phyloP scores from a whole-genome alignment of 2,888 invertebrate species.

The Rotaria magnacalcarata region DNA sequence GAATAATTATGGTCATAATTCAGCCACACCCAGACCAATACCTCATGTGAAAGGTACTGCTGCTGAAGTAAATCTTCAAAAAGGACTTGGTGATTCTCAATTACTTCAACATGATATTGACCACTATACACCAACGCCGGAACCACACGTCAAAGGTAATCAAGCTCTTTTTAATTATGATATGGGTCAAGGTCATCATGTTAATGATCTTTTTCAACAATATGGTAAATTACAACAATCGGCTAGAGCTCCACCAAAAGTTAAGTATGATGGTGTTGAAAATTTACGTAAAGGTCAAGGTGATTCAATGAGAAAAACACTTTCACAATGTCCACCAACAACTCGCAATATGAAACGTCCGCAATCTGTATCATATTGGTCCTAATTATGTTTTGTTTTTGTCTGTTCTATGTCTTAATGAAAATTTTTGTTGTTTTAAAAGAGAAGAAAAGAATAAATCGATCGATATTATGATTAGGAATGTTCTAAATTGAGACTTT shows the following conservation, averaged over 20 bases:
- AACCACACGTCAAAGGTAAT: not conserved
- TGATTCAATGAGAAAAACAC: not conserved
- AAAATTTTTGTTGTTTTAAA: not conserved
- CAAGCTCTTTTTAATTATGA: constrained; percentile 24
- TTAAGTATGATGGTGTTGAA: not conserved
- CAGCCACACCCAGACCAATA: constrained; percentile 34
- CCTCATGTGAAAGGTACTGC: constrained; percentile 41
- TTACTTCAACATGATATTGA: not conserved
- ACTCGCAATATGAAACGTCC: not conserved
- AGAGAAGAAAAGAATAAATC: not conserved
- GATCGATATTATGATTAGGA: not conserved
- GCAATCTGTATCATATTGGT: not conserved
- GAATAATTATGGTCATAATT: constrained; percentile 38
- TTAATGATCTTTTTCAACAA: constrained; percentile 11
- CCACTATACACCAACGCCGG: not conserved
- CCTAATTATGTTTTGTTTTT: not conserved
- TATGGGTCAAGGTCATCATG: constrained; percentile 8
- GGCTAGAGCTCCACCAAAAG: not conserved
- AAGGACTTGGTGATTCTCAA: not conserved
- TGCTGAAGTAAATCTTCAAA: not conserved
- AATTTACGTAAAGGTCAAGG: constrained; percentile 9
- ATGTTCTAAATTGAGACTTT: not conserved
- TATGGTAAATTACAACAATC: constrained; percentile 15
- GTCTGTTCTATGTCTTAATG: not conserved
- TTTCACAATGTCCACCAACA: constrained; percentile 15